phyloP scores from a whole-genome alignment of 2,797 vertebrate genomes.

The Tokudaia tokunoshimensis region DNA sequence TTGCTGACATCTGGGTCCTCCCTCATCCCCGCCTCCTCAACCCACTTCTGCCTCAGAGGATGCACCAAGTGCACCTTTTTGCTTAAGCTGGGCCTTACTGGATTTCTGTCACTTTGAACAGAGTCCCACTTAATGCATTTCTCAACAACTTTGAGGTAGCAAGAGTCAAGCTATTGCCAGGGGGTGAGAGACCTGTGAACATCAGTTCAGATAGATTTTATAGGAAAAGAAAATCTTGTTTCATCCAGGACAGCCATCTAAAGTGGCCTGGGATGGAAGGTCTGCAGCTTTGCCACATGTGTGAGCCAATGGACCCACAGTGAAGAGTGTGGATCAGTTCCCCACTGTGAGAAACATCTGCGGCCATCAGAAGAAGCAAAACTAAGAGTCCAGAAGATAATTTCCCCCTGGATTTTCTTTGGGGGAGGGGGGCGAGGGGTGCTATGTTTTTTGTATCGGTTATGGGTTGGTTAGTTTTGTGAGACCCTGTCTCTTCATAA shows the following conservation, averaged over 20 bases:
- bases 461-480: not conserved
- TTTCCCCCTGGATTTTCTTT: too few relatives aligned
- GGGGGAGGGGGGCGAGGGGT: not conserved
- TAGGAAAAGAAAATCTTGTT: not conserved
- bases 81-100: not conserved
- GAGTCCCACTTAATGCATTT: not conserved
- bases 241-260: not conserved
- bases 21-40: not conserved
- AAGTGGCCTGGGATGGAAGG: not conserved
- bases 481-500: not conserved
- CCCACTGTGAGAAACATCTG: too few relatives aligned
- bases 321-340: not conserved
- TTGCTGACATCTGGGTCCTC: not conserved
- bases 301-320: fast-evolving
- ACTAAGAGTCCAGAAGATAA: not conserved
- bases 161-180: not conserved
- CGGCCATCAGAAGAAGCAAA: not conserved
- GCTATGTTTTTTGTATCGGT: not conserved
- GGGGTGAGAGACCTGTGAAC: not conserved
- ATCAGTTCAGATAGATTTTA: not conserved
- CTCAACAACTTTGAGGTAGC: not conserved
- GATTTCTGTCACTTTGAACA: not conserved
- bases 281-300: not conserved
- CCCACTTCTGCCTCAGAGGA: not conserved
- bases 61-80: not conserved